Conservation (phyloP, 2,113 vertebrate genomes). For the Coracopsis vasa region DNA sequence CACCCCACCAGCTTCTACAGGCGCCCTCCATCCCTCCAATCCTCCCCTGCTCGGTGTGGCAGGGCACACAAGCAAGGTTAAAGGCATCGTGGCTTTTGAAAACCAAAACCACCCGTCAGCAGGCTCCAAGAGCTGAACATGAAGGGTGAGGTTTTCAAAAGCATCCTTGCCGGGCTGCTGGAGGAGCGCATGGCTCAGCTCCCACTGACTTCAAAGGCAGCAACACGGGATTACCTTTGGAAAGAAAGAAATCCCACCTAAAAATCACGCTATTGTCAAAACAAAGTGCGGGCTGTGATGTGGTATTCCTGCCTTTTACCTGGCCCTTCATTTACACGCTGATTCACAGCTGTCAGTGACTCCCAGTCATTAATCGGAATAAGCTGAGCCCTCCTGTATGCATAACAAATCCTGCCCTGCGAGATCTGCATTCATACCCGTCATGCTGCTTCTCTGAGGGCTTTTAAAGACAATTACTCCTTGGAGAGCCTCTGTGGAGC, state of each 20-base stretch:
- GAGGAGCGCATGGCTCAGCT: not conserved
- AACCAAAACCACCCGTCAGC: not conserved
- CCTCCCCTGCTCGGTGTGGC: not conserved
- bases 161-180: not conserved
- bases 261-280: conserved; percentile 47
- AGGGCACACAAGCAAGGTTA: not conserved
- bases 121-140: not conserved
- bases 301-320: conserved; percentile 21
- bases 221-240: not conserved
- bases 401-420: conserved; percentile 32
- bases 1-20: fast-evolving
- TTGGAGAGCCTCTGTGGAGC: not conserved
- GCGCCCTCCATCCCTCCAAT: not conserved
- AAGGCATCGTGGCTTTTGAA: not conserved
- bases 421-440: not conserved
- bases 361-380: conserved; percentile 1
- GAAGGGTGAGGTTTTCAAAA: conserved; percentile 1
- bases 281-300: conserved; percentile 52
- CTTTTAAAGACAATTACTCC: not conserved
- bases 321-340: conserved; percentile 19
- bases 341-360: conserved; percentile 40
- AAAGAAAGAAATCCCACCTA: not conserved
- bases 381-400: conserved; percentile 8
- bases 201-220: conserved; percentile 35
- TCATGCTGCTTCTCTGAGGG: not conserved